These are phyloP conservation scores for Struthidea cinerea DNA, from an alignment of 2,113 vertebrate genomes.

Conservation along the genomic window DNA sequence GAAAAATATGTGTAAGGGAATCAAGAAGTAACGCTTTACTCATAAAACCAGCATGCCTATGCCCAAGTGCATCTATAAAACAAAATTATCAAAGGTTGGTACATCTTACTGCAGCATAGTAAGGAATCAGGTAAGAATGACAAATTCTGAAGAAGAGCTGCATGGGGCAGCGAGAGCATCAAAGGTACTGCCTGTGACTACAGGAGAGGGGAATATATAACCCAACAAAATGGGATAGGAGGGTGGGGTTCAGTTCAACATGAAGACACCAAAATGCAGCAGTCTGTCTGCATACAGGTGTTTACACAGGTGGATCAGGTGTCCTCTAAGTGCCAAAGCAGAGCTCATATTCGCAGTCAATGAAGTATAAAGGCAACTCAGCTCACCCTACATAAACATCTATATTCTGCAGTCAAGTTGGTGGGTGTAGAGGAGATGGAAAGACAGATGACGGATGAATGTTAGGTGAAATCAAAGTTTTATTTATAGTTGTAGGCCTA, in stretches of 20 bases:
- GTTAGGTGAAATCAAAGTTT: constrained; percentile 28
- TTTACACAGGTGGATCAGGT: background rate
- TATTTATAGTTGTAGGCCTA: constrained; percentile 27
- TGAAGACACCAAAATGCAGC: background rate
- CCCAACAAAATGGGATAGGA: fast-evolving
- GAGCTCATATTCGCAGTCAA: background rate
- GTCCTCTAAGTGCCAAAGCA: background rate
- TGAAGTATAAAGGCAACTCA: background rate
- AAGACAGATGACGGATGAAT: constrained; percentile 23
- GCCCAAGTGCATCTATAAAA: background rate
- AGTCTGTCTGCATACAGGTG: background rate
- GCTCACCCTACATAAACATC: background rate
- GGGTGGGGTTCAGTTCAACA: background rate
- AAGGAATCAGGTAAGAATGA: background rate
- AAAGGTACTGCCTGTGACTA: fast-evolving
- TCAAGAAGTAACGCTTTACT: background rate
- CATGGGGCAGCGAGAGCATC: fast-evolving
- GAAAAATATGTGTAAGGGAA: background rate
- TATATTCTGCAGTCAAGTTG: background rate
- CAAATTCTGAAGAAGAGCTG: background rate
- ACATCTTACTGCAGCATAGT: background rate
- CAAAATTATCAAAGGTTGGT: background rate
- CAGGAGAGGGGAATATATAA: background rate
- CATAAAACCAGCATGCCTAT: background rate
- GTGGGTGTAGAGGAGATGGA: constrained; percentile 21